Percentiles rank a stretch among this genome's conserved stretches.
Conservation (phyloP, 2,888 invertebrate species). For the Oegoconia quadripuncta region DNA sequence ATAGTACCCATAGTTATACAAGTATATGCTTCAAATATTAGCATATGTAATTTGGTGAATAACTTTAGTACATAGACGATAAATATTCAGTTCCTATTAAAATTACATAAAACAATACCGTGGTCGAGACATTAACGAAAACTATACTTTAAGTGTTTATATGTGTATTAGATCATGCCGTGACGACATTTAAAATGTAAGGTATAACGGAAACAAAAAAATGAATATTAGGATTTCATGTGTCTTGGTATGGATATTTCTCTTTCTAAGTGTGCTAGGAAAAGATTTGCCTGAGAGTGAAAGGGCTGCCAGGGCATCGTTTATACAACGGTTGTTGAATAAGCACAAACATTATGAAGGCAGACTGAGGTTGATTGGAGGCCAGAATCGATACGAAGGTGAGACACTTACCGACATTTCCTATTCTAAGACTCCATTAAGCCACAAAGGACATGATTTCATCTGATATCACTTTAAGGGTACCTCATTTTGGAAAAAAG, state of each 20-base stretch:
- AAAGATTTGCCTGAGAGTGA: conserved; percentile 57
- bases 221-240: conserved; percentile 20
- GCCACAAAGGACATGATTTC: too few relatives aligned
- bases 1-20: not conserved
- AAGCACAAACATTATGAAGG: conserved; percentile 86
- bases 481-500: too few relatives aligned
- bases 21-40: not conserved
- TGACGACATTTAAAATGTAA: not conserved
- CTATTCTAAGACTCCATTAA: too few relatives aligned
- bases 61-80: not conserved
- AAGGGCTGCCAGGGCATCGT: conserved; percentile 67
- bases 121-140: too few relatives aligned
- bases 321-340: conserved; percentile 84
- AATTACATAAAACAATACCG: not conserved
- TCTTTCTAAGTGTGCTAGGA: conserved; percentile 35
- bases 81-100: not conserved
- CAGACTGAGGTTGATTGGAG: conserved; percentile 85
- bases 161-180: too few relatives aligned
- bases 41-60: too few relatives aligned
- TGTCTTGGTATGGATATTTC: conserved; percentile 26
- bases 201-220: not conserved
- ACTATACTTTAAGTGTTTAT: too few relatives aligned
- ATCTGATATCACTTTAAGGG: too few relatives aligned
- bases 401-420: too few relatives aligned
- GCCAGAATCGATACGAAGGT: conserved; percentile 86